Base-by-base conservation (phyloP, 2,797 vertebrate species). In the Xiphorhynchus erythropygius region DNA sequence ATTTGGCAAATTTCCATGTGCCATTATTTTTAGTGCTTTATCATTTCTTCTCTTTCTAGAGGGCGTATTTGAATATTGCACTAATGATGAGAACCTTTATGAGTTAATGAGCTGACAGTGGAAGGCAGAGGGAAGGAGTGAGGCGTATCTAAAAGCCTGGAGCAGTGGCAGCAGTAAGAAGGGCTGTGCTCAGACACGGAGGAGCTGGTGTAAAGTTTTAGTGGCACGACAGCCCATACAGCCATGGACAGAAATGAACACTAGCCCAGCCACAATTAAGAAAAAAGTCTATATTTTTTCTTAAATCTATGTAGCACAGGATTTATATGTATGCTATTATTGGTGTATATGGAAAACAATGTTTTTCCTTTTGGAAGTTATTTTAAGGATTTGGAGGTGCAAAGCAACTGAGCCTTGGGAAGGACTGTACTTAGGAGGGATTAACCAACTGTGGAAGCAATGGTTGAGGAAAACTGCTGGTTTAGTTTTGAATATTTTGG, bases 11-110 rank as follows among this genome's bases (percentile, higher is more conserved):
- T 91, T 84, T 87, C 65, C 49, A 24, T 39, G 1, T 56, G 23
- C 59, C 11, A 64, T 94, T 78, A 18, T 28, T 91, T 93, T 74
- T 24, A 42, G 37, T 87, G 17, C 25, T 62, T 93, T 92, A 89
- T 94, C 86, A 85, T 96, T 92, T 90, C 4, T 64, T 83, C 37
- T 78, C 8, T 89, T 94, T 96, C 84, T 93, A n/a, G 19, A 30
- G 64, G 94, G 53, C 37, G 52, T 69, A 89, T 73, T 85, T 87
- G 73, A 86, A 62, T 91, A 70, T 78, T 91, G 25, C 42, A 28
- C 62, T 79, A 87, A 62, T 89, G 77, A 88, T 82, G 56, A 88
- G 64, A 88, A 64, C 69, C 49, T 92, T 95, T 91, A 46, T 47
- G 88, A 84, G 56, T 95, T 94, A 52, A 75, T 89, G 92, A 92